Evolutionary conservation across 2,113 vertebrate genomes (phyloP), one percentile per base, ranked within the genome.

Genomic region (Neotragus pygmaeus): DNA sequence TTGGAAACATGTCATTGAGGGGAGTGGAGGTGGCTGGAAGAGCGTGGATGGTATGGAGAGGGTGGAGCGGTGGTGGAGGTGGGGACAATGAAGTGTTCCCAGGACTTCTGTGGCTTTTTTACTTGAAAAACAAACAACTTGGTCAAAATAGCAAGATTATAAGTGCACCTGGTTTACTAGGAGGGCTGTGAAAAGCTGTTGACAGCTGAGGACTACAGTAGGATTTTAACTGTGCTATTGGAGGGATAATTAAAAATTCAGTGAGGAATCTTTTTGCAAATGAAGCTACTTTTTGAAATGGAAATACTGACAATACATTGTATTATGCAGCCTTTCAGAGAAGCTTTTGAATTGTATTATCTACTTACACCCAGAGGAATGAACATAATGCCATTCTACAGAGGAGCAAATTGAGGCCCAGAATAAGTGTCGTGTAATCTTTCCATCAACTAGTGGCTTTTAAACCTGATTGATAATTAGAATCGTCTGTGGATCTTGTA

Each of bases 81-180:
- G 77, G 93, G 89, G 78, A 94, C 86, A 83, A 53, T 51, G 90
- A 77, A 78, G 66, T 88, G 81, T 95, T 96, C 93, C 94, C 91
- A 97, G 91, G 92, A 92, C 75, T 94, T 90, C 80, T 94, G 82
- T 86, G 94, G 77, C 66, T 96, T 95, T 91, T 95, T 96, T 33
- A 86, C 77, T 91, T 96, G 75, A 96, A 97, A 96, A 98, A 96
- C 90, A 87, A 97, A 97, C 80, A 94, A 73, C 87, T 82, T 78
- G 60, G 94, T 97, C 80, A 92, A 88, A 98, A 98, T 64, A 87
- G 95, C 95, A 91, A 39, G 84, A 70, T 77, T 90, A 33, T 92
- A 90, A 96, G 47, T 77, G 95, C 91, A 97, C 96, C 98, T 96
- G 95, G 91, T 33, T 95, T 81, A 28, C 45, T 9, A 51, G 58